Base-by-base conservation (phyloP, 2,888 invertebrate species). In the Sinhomidia bicolor region DNA sequence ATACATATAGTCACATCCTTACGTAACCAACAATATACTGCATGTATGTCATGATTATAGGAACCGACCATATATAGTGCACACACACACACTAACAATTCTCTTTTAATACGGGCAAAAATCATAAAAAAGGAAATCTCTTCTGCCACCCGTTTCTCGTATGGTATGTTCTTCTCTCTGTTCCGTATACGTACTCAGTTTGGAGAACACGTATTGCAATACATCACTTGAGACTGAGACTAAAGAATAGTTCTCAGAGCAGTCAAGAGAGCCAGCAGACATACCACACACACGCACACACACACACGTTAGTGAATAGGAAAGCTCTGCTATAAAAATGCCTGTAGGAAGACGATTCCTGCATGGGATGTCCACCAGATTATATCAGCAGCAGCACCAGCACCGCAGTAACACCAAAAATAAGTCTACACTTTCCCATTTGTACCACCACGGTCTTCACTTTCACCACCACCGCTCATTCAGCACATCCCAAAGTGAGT, bases 191-290 rank as follows among this genome's bases (percentile, higher is more conserved):
- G 17, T 4, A 62, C 62, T 1, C 10, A 78, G 29, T 10, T 57
- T 20, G 23, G 74, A n/a, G n/a, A 41, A 17, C 32, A 54, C 68
- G 60, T 60, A 80, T 26, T 80, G 71, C 60, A 83, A 60, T 74
- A 74, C 83, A 83, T 83, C 83, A 83, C 83, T 83, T 41, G 54
- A 74, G n/a, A 82, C n/a, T n/a, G 26, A 54, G 12, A 65, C 7
- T 29, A 17, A 65, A 32, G 44, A 62, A 71, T 10, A n/a, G 32
- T 41, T 36, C 10, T 36, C 32, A n/a, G 17, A 57, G 7, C 57
- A 57, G 1, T n/a, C n/a, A n/a, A n/a, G n/a, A n/a, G 51, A 36
- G 9, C 17, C 51, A 17, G 51, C 51, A 57, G 20, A 57, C 57
- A 20, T n/a, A 29, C 47, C 51, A 68, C 36, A 36, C 36, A 36